Percentiles rank a stretch among this genome's conserved stretches.
Evolutionary conservation across 2,797 vertebrate genomes (phyloP).

Genomic region (Neostethus bicornis): DNA sequence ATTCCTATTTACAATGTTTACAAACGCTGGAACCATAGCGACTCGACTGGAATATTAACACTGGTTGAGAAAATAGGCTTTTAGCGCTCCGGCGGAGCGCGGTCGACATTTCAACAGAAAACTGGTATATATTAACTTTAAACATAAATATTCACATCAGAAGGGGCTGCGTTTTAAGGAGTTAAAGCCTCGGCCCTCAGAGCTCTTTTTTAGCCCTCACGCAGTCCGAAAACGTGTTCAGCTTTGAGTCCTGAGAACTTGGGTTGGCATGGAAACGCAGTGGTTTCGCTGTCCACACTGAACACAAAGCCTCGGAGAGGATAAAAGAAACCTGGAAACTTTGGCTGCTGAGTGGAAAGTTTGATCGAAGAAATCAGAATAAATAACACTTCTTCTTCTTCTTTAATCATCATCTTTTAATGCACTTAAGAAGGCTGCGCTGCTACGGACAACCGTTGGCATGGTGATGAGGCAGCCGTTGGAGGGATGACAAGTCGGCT

Average conservation of each 20-base stretch:
- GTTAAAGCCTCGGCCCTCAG: background rate
- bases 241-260: constrained; percentile 1
- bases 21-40: constrained; percentile 82
- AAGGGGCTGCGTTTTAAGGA: background rate
- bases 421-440: constrained; percentile 83
- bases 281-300: background rate
- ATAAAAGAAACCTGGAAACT: constrained; percentile 26
- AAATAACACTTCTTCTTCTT: constrained; percentile 57
- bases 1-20: constrained; percentile 94
- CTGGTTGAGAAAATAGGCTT: constrained; percentile 65
- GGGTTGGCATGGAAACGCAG: background rate
- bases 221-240: background rate
- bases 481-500: constrained; percentile 12
- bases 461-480: constrained; percentile 72
- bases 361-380: constrained; percentile 76
- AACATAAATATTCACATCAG: constrained; percentile 64
- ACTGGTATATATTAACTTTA: constrained; percentile 36
- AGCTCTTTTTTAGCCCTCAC: background rate
- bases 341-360: constrained; percentile 39
- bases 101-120: constrained; percentile 41
- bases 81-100: constrained; percentile 77
- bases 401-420: constrained; percentile 76
- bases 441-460: constrained; percentile 75
- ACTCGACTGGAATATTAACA: constrained; percentile 56
- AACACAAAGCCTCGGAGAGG: constrained; percentile 1